Base-by-base conservation (phyloP, 2,113 vertebrate species). In the Gadus chalcogrammus region DNA sequence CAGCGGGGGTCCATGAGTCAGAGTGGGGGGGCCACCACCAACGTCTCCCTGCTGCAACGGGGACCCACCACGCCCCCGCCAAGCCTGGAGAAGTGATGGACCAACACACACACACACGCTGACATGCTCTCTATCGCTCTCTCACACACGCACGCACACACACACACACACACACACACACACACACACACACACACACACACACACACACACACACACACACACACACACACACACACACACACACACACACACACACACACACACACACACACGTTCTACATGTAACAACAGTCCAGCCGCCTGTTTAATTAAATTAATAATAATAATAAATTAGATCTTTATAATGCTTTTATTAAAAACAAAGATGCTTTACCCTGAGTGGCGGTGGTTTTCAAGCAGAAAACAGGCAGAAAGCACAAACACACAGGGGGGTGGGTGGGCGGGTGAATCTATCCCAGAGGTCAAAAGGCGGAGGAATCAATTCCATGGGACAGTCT, bases 1-100 rank as follows among this genome's bases (percentile, higher is more conserved):
- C 76, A 78, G 22, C 70, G 81, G 7, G 62, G 70, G 20, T 88
- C 87, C n/a, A 62, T 83, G 48, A 87, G 83, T 66, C 80, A 86
- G 17, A 83, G 84, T 16, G 83, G 81, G 4, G 65, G 72, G 4
- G 76, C 76, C 1, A 67, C 74, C 61, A 85, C 84, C 56, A 83
- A 86, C 64, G 72, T 81, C 15, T 81, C 78, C 9, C 76, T 88
- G 28, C 72, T 83, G 48, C 52, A 74, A 55, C 68, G 73, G 61
- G 68, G 64, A 6, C 28, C 64, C 6, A 22, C 61, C 59, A 53
- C n/a, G 5, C 22, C 17, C 18, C 61, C 64, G 2, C 60, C 73
- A 24, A 68, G 69, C n/a, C 55, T 70, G 72, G 67, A 58, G 55
- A n/a, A n/a, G 55, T 16, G 55, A 58, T n/a, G 55, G 55, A 61